Base-by-base conservation (phyloP, 2,888 invertebrate species). In the Caenorhabditis afra region DNA sequence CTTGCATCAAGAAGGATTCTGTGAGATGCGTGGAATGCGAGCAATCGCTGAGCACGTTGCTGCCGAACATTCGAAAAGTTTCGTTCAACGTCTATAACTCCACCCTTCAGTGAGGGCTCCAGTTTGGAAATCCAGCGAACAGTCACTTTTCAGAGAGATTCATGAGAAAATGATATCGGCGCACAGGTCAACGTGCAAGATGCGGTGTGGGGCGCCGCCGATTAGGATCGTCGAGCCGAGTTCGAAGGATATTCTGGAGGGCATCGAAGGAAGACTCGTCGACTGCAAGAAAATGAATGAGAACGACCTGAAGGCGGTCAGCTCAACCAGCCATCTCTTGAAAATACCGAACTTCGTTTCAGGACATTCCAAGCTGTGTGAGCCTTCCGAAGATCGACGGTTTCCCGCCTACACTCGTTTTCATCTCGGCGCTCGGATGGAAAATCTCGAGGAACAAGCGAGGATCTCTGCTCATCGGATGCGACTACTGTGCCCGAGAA, bases 1-100 rank as follows among this genome's bases (percentile, higher is more conserved):
- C 53, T 52, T 67, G 71, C 44, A 44, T 80, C 11, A 73, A 73
- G 57, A 70, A 79, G 10, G 68, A 81, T 47, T 12, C 35, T 23
- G 79, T 78, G 0, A 53, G 81, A 55, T 83, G 83, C 39, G 55
- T 61, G 0, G 73, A 71, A 35, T 83, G 83, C 49, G 61, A 71
- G 16, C 65, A 71, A 29, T 47, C 66, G 1, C 52, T 83, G 35
- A 70, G 64, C 20, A 79, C 83, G 1, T 52, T 47, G 20, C 55
- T 83, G 14, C 81, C 81, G 5, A 71, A 67, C 18, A 81, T 81
- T 16, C 50, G 61, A 35, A 61, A 77, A 55, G 73, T 73, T 8
- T 68, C 66, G 12, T 71, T 74, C 65, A 76, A 81, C 52, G 76
- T 79, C 37, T 80, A 81, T 44, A 76, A 78, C 12, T 57, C 53